These are phyloP conservation scores for Spisula subtruncata DNA, from an alignment of 2,888 invertebrate genomes.

Conservation along the genomic window DNA sequence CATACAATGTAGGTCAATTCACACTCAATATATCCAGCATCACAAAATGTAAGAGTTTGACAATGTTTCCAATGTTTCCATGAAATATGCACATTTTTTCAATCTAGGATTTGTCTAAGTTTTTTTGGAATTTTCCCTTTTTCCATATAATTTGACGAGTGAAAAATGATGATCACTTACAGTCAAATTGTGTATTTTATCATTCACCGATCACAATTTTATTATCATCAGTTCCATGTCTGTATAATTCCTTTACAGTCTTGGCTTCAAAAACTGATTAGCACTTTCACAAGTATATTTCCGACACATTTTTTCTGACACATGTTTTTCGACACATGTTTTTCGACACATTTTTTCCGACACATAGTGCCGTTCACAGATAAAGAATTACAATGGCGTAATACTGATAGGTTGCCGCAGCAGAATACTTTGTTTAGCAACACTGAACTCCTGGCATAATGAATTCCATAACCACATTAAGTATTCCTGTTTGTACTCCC, in stretches of 20 bases:
- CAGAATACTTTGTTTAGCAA: slow-evolving; percentile 5
- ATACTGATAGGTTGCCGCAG: neutral
- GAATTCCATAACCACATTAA: too few species aligned
- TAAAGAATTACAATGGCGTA: slow-evolving; percentile 2
- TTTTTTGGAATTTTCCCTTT: neutral
- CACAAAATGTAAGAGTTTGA: neutral
- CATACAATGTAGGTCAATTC: neutral
- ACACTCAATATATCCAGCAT: neutral
- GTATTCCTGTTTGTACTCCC: too few species aligned
- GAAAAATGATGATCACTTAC: neutral
- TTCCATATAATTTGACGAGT: neutral
- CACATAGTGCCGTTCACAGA: neutral
- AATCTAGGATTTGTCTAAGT: neutral
- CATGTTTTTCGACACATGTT: neutral
- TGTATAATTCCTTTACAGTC: too few species aligned
- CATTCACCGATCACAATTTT: neutral
- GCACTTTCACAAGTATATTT: neutral
- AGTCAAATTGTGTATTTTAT: neutral
- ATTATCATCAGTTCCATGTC: too few species aligned
- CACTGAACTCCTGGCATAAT: neutral
- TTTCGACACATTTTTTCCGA: neutral
- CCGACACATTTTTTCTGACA: neutral
- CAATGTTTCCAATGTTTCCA: neutral
- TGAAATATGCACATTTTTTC: neutral
- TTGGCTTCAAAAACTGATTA: neutral